A percentile compares a stretch with the other conserved stretches of the same genome.
phyloP scores from a whole-genome alignment of 2,888 invertebrate genomes.

The Lepidonotus clava region DNA sequence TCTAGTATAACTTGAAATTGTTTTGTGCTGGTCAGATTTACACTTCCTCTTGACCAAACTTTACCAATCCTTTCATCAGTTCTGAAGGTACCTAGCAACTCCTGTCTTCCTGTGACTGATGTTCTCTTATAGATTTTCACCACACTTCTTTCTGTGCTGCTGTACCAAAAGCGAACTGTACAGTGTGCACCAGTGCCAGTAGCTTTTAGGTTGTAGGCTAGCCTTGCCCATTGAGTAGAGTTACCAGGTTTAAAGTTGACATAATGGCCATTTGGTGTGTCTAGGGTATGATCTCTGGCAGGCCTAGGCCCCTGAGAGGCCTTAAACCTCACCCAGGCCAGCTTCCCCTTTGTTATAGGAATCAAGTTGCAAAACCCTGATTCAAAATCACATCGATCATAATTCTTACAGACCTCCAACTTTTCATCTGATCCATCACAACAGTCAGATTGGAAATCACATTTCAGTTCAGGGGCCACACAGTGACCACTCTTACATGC shows the following conservation, averaged over 20 bases:
- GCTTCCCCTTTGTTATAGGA: not conserved
- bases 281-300: not conserved
- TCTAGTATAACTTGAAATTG: not conserved
- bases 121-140: not conserved
- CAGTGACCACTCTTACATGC: conserved; percentile 20
- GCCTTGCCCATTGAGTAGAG: not conserved
- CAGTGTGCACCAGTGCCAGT: not conserved
- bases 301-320: not conserved
- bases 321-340: not conserved
- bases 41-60: not conserved
- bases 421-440: conserved; percentile 21
- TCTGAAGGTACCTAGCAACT: not conserved
- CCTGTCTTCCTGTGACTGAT: not conserved
- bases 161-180: not conserved
- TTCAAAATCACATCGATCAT: conserved; percentile 34
- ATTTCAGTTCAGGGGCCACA: not conserved
- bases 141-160: not conserved
- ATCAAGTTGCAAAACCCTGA: not conserved
- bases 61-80: not conserved
- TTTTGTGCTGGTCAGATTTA: not conserved
- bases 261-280: not conserved
- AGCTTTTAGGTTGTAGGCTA: not conserved
- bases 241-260: not conserved
- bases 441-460: conserved; percentile 14
- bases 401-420: not conserved